Base-by-base conservation (phyloP, 2,113 vertebrate genomes). In the Arenaria interpres region DNA sequence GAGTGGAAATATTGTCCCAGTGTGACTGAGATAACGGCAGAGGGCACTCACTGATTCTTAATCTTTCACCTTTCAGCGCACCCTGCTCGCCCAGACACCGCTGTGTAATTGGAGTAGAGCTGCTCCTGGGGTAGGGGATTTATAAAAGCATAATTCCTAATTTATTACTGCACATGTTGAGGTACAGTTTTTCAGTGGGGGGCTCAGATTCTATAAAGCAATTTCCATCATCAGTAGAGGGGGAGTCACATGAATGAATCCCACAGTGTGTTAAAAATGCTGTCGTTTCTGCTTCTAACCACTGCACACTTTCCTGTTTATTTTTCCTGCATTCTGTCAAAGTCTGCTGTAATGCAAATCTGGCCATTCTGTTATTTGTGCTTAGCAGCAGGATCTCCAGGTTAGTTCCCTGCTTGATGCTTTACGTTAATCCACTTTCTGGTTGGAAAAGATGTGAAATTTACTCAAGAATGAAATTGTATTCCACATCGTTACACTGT, bases 381-480 rank as follows among this genome's bases (percentile, higher is more conserved):
- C 83, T 96, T 93, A 95, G 56, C 76, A 57, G 17, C 75, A 76
- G 84, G 90, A 81, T 86, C 51, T 60, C 64, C 93, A 96, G 96
- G 97, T 97, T 96, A 95, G 60, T 39, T 89, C 94, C 41, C 86
- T 89, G 88, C 85, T 97, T 93, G 80, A 78, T 2, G 30, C 68
- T 91, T 96, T 76, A 84, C 17, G 19, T 96, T 94, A 96, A 95
- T 97, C 85, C 63, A 96, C 92, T 96, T 94, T 93, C 56, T 81
- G 66, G 48, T 94, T 95, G 90, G 82, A 96, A 94, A 97, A 94
- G 96, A 96, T 50, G 88, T 76, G 86, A 96, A 91, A 95, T 92
- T 93, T 96, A 96, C 94, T 98, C 95, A 95, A 97, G 97, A 96
- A 98, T 96, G 83, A 98, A 98, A 97, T 95, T 76, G 88, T 95